These are phyloP conservation scores for Pachycephus smyrnensis DNA, from an alignment of 2,888 invertebrate genomes.

Conservation along the genomic window DNA sequence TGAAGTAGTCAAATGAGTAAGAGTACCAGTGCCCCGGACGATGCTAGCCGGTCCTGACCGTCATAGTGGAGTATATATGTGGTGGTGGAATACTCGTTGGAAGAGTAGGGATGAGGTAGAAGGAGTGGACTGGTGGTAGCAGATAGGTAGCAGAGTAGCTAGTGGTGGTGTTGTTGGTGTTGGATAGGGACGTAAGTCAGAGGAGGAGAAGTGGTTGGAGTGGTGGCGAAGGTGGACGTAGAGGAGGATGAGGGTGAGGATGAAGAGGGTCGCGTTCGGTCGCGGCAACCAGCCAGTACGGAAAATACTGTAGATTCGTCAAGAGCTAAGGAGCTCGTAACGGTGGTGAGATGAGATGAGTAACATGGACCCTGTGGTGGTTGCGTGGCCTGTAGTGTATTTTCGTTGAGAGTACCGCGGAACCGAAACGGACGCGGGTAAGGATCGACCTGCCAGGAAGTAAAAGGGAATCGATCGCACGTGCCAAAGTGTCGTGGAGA, in stretches of 20 bases:
- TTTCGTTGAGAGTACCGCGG: background rate
- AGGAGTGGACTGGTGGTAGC: background rate
- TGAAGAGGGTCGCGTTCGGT: conserved; percentile 5
- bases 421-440: background rate
- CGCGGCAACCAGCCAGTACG: background rate
- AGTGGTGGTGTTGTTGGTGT: background rate
- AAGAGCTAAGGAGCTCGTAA: background rate
- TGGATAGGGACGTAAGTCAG: background rate
- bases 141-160: background rate
- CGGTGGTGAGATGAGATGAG: background rate
- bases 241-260: background rate
- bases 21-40: background rate
- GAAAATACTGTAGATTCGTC: conserved; percentile 4
- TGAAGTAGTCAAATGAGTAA: background rate
- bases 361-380: background rate
- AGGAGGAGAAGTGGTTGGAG: background rate
- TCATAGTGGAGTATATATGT: background rate
- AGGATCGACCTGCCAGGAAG: background rate
- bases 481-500: background rate
- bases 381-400: background rate
- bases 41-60: background rate
- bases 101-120: background rate
- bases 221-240: background rate
- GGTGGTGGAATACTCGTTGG: background rate
- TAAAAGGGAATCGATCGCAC: background rate